Evolutionary conservation across 2,797 vertebrate genomes (phyloP).

Genomic region (Enteromius mattozi): DNA sequence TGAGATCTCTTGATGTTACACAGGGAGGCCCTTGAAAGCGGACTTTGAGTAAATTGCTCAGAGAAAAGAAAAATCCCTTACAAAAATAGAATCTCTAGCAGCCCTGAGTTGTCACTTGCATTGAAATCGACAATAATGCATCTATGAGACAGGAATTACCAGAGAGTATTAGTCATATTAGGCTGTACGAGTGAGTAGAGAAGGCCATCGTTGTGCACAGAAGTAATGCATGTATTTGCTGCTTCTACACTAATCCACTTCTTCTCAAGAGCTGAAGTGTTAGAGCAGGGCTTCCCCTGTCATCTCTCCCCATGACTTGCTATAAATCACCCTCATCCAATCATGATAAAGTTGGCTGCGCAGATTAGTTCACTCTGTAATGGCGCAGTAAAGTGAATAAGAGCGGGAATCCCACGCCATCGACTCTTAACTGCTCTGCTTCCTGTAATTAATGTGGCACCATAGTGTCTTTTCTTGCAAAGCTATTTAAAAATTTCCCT

Average conservation of each 20-base stretch:
- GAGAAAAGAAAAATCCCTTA: constrained; percentile 38
- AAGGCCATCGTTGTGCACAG: constrained; percentile 35
- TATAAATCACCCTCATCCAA: constrained; percentile 76
- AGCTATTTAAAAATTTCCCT: constrained; percentile 61
- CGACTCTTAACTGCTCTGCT: constrained; percentile 63
- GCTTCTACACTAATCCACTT: constrained; percentile 53
- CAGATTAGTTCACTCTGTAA: constrained; percentile 69
- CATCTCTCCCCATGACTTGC: constrained; percentile 65
- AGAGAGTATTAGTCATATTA: background rate
- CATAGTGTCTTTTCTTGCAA: constrained; percentile 56
- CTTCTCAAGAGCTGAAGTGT: constrained; percentile 34
- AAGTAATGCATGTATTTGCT: background rate
- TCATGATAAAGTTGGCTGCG: constrained; percentile 72
- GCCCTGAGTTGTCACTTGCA: background rate
- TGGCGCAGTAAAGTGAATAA: constrained; percentile 63
- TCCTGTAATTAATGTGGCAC: constrained; percentile 71
- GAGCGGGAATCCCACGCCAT: constrained; percentile 69
- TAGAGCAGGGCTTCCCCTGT: constrained; percentile 51
- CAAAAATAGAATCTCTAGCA: background rate
- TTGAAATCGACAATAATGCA: background rate
- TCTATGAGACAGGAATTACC: background rate
- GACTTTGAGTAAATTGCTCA: constrained; percentile 59
- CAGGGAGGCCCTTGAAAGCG: constrained; percentile 56
- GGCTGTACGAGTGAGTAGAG: constrained; percentile 44
- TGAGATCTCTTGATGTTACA: constrained; percentile 59